phyloP scores from a whole-genome alignment of 2,888 invertebrate genomes.

The Hololepta plana region DNA sequence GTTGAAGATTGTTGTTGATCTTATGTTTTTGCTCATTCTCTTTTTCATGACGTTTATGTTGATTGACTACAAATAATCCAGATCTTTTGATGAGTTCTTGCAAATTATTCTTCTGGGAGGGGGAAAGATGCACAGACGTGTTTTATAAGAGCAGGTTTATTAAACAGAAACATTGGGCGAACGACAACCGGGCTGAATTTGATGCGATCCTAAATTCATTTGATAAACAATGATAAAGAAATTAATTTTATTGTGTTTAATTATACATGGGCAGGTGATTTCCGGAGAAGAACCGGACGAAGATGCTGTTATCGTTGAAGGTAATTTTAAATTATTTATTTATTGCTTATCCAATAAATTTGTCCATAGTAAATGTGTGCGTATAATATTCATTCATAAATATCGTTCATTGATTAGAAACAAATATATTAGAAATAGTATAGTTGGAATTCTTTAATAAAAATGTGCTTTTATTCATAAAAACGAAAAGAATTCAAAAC shows the following conservation, averaged over 20 bases:
- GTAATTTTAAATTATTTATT: no score
- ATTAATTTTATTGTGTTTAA: slow-evolving; percentile 8
- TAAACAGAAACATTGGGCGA: slow-evolving; percentile 22
- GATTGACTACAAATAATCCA: no score
- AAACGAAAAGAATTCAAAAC: no score
- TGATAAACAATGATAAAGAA: no score
- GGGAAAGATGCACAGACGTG: slow-evolving; percentile 12
- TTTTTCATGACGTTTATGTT: no score
- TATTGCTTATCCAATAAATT: no score
- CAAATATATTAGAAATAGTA: slow-evolving; percentile 3
- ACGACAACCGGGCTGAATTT: no score
- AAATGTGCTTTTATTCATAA: no score
- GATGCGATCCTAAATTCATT: no score
- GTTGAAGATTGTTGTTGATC: no score
- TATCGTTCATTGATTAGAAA: slow-evolving; percentile 3
- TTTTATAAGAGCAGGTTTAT: slow-evolving; percentile 24
- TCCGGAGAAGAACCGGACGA: slow-evolving; percentile 10
- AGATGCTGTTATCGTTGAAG: slow-evolving; percentile 17
- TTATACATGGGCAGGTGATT: slow-evolving; percentile 9
- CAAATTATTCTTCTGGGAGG: slow-evolving; percentile 14
- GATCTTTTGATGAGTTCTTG: slow-evolving; percentile 12
- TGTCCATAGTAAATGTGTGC: slow-evolving; percentile 6
- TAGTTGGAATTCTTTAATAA: no score
- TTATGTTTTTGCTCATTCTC: no score
- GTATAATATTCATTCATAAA: slow-evolving; percentile 6